Evolutionary conservation across 2,797 vertebrate genomes (phyloP), one percentile per base, ranked within the genome.

Genomic region (Galagoides demidoff): DNA sequence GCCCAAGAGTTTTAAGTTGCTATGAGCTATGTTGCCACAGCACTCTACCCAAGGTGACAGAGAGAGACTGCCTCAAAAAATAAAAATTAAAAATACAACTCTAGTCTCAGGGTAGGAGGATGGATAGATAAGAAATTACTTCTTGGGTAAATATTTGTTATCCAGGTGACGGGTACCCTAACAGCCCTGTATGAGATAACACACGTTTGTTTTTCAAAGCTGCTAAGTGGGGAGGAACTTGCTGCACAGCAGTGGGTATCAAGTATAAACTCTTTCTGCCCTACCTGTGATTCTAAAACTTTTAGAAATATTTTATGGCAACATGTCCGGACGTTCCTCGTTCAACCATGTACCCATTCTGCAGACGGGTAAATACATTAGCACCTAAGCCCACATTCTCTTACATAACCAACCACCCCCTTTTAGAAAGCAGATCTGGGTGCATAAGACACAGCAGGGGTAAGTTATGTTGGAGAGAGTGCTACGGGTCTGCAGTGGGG

Each of bases 261-360:
- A 83, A 93, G 64, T 19, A n/a, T 61, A 73, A 93, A 77, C 11
- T 57, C 17, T 37, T 63, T 71, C 39, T 77, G 39, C 10, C 59
- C 25, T 49, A 31, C 37, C 37, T 76, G 3, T 12, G 66, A 81
- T 81, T 83, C 59, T 66, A 61, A 45, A 89, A 52, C 5, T 74
- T 70, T 86, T 59, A 89, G 70, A 92, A 90, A 85, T 55, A 16
- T 45, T 84, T 89, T 43, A 49, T 61, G 64, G n/a, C 19, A 31
- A 19, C 6, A 70, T 4, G 23, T 59, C 23, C 7, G 59, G 27
- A 91, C 92, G 70, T n/a, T 43, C 55, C 52, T 64, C 76, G 49
- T 23, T 81, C 43, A 71, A 55, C 45, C 10, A 3, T 59, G 12
- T 12, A 27, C 68, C 37, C 85, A 20, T 59, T 68, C 7, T 11